These are phyloP conservation scores for Ips typographus DNA, from an alignment of 1,140 invertebrate genomes.

Conservation along the genomic window DNA sequence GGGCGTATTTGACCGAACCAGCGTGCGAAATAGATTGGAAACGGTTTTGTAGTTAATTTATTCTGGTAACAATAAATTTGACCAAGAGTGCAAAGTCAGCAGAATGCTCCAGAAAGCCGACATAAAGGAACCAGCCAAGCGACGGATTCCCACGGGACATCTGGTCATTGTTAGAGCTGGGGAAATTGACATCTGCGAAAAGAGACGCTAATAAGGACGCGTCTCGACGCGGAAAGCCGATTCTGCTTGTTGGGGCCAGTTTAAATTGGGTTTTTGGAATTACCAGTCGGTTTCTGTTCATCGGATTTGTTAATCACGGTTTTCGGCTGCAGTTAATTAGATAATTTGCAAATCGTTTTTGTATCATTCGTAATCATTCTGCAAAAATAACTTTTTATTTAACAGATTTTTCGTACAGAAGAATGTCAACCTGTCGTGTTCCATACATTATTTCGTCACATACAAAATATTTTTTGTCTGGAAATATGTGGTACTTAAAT, in stretches of 20 bases:
- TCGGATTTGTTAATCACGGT: too few relatives aligned
- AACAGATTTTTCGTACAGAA: too few relatives aligned
- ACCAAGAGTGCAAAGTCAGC: slow-evolving; percentile 17
- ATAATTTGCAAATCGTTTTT: too few relatives aligned
- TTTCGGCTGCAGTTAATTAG: too few relatives aligned
- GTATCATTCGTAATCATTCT: too few relatives aligned
- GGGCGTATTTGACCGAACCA: too few relatives aligned
- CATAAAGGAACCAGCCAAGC: slow-evolving; percentile 19
- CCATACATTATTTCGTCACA: too few relatives aligned
- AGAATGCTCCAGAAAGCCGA: slow-evolving; percentile 7
- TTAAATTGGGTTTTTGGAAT: not conserved
- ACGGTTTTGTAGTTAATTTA: slow-evolving; percentile 12
- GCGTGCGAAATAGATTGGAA: not conserved
- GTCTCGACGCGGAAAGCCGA: slow-evolving; percentile 1
- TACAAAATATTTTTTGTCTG: too few relatives aligned
- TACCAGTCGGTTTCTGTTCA: too few relatives aligned
- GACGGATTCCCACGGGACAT: slow-evolving; percentile 10
- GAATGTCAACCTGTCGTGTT: too few relatives aligned
- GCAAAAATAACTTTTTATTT: too few relatives aligned
- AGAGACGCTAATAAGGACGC: slow-evolving; percentile 12
- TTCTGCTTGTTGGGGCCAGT: not conserved
- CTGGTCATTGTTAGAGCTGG: slow-evolving; percentile 15
- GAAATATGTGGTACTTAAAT: too few relatives aligned
- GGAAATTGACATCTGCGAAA: slow-evolving; percentile 20
- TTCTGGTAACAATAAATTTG: slow-evolving; percentile 13